Percentiles rank a stretch among this genome's conserved stretches.
phyloP scores from a whole-genome alignment of 2,113 vertebrate genomes.

The Coreoperca whiteheadi region DNA sequence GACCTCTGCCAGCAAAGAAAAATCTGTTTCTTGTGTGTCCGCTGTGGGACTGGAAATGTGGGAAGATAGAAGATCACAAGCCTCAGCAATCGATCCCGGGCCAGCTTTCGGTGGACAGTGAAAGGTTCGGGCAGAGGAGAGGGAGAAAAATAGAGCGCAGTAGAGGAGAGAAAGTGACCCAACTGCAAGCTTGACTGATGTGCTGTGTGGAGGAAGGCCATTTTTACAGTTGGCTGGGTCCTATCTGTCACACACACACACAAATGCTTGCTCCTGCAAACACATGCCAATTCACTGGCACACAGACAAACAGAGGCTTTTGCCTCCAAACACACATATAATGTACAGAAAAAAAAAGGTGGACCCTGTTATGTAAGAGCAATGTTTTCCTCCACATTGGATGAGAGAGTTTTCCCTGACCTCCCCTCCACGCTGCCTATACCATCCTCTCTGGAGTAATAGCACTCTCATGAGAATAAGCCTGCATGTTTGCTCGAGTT shows the following conservation, averaged over 20 bases:
- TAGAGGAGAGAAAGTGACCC: conserved; percentile 46
- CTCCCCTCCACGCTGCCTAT: background rate
- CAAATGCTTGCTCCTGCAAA: conserved; percentile 2
- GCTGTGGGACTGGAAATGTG: conserved; percentile 30
- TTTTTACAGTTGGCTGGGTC: conserved; percentile 59
- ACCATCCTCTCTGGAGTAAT: background rate
- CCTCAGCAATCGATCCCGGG: conserved; percentile 45
- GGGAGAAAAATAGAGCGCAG: background rate
- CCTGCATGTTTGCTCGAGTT: conserved; percentile 3
- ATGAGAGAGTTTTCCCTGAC: conserved; percentile 21
- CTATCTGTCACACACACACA: conserved; percentile 29
- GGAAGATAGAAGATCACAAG: conserved; percentile 47
- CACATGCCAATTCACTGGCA: conserved; percentile 10
- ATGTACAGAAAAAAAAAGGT: conserved; percentile 7
- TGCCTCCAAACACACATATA: background rate
- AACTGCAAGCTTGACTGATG: conserved; percentile 56
- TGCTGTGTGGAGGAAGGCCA: conserved; percentile 43
- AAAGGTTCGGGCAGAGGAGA: conserved; percentile 33
- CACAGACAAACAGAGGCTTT: conserved; percentile 15
- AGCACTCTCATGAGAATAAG: conserved; percentile 14
- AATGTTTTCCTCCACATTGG: conserved; percentile 15
- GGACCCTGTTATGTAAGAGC: conserved; percentile 31
- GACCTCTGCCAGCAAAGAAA: conserved; percentile 36
- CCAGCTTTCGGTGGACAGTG: conserved; percentile 32
- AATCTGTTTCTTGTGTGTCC: conserved; percentile 26